Evolutionary conservation across 2,797 vertebrate genomes (phyloP).

Genomic region (Florisuga fusca): DNA sequence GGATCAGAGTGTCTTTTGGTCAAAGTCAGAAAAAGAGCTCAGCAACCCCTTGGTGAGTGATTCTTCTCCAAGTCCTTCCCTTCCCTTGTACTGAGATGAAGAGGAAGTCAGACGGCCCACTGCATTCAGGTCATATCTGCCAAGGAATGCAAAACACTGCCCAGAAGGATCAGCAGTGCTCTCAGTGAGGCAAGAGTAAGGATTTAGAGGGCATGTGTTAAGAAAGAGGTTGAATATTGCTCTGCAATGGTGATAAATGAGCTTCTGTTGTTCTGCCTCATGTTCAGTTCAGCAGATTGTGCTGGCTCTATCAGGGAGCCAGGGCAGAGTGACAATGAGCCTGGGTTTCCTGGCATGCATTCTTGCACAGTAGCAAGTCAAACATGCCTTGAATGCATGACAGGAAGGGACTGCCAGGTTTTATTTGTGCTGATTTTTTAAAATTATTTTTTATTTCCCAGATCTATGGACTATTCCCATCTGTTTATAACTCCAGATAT

Average conservation of each 20-base stretch:
- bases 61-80: neutral
- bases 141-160: neutral
- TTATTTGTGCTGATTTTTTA: neutral
- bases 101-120: too few species aligned
- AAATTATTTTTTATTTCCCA: conserved; percentile 17
- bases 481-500: conserved; percentile 17
- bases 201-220: fast-evolving
- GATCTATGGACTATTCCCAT: conserved; percentile 57
- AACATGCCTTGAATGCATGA: neutral
- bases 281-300: neutral
- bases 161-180: fast-evolving
- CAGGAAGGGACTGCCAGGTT: neutral
- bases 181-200: neutral
- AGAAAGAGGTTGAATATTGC: neutral
- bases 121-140: neutral
- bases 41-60: conserved; percentile 72
- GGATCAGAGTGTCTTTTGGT: conserved; percentile 79
- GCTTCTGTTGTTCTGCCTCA: neutral
- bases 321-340: neutral
- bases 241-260: neutral
- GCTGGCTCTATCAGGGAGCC: neutral
- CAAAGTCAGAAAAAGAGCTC: conserved; percentile 77
- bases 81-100: neutral
- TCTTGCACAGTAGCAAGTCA: neutral
- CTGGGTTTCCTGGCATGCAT: neutral